These are phyloP conservation scores for Macropus fuliginosus DNA, from an alignment of 2,797 vertebrate species.

Conservation along the genomic window DNA sequence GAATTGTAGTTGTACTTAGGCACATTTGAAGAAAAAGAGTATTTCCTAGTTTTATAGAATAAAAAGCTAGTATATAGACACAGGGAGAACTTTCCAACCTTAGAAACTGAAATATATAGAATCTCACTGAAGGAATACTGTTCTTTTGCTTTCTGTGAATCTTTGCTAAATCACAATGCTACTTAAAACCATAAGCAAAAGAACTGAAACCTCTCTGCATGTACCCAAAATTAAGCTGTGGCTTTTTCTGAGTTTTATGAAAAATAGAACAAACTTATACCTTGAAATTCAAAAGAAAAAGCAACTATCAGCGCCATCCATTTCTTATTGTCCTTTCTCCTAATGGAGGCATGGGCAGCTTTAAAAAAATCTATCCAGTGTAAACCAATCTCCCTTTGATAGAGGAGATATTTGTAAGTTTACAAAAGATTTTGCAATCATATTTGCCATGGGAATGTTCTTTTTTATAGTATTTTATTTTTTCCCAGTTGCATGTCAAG, in stretches of 20 bases:
- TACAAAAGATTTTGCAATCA: background rate
- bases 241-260: background rate
- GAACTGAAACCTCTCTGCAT: background rate
- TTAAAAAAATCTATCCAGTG: no score
- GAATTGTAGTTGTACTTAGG: background rate
- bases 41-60: background rate
- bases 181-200: background rate
- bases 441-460: background rate
- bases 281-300: background rate
- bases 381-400: background rate
- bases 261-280: background rate
- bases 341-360: background rate
- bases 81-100: background rate
- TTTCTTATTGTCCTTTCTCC: background rate
- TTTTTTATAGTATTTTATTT: background rate
- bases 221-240: background rate
- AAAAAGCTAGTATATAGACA: background rate
- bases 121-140: background rate
- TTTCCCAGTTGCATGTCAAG: no score
- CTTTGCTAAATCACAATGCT: background rate
- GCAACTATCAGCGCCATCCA: background rate
- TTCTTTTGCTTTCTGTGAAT: background rate
- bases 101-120: background rate
- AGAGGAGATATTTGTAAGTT: background rate
- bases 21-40: background rate